Evolutionary conservation across 2,797 vertebrate genomes (phyloP).

Genomic region (Sebastolobus alascanus): DNA sequence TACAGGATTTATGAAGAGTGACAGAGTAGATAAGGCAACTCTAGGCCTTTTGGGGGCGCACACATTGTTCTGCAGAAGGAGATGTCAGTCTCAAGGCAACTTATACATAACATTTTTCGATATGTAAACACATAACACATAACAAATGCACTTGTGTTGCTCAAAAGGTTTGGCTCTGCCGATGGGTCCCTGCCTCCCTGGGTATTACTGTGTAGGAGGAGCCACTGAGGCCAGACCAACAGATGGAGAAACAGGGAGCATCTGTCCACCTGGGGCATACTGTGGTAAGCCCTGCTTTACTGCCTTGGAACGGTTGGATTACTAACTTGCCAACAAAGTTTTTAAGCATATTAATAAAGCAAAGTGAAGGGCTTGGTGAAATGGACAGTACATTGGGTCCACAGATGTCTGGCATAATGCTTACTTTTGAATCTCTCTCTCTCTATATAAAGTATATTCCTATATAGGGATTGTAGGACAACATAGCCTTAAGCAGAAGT

Average conservation of each 20-base stretch:
- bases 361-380: not conserved
- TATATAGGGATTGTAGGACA: not conserved
- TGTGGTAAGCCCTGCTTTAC: conserved; percentile 85
- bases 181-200: conserved; percentile 88
- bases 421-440: not conserved
- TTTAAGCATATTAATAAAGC: conserved; percentile 1
- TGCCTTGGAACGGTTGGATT: not conserved
- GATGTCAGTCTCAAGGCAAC: not conserved
- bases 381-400: not conserved
- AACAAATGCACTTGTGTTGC: not conserved
- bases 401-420: not conserved
- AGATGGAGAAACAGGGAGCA: conserved; percentile 87
- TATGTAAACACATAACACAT: not conserved
- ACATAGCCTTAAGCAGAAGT: not conserved
- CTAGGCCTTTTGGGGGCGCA: rapidly evolving
- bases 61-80: conserved; percentile 1
- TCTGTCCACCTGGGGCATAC: conserved; percentile 90
- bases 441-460: not conserved
- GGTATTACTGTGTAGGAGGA: conserved; percentile 89
- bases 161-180: conserved; percentile 88
- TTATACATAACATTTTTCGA: not conserved
- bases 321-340: conserved; percentile 19
- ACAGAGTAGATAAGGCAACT: not conserved
- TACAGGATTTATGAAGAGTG: not conserved
- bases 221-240: conserved; percentile 85